Conservation (phyloP, 2,113 vertebrate species). For the Pyxicephalus adspersus region DNA sequence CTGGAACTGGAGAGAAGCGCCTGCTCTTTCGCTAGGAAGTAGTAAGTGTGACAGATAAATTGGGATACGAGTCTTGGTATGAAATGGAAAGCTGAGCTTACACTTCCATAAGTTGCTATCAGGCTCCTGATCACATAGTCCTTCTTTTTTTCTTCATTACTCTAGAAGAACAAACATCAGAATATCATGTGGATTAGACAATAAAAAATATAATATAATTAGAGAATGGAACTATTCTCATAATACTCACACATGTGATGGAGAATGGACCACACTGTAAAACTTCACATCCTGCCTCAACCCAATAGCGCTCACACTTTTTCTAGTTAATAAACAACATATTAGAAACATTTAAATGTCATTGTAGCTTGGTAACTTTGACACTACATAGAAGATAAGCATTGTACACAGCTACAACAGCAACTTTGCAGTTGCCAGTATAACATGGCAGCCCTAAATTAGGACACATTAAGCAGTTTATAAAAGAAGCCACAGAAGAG, state of each 20-base stretch:
- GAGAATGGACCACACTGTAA: constrained; percentile 80
- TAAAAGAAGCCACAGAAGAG: too few relatives aligned
- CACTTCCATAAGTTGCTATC: constrained; percentile 77
- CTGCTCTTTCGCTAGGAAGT: too few relatives aligned
- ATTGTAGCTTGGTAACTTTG: too few relatives aligned
- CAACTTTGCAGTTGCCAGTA: too few relatives aligned
- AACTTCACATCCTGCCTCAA: constrained; percentile 64
- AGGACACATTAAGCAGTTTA: too few relatives aligned
- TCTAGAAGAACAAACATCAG: constrained; percentile 69
- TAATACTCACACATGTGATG: constrained; percentile 86
- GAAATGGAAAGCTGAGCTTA: constrained; percentile 68
- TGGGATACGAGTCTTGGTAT: too few relatives aligned
- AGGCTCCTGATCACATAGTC: constrained; percentile 85
- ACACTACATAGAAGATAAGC: too few relatives aligned
- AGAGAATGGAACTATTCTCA: not conserved
- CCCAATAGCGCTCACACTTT: constrained; percentile 97
- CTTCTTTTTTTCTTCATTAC: constrained; percentile 81
- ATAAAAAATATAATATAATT: not conserved
- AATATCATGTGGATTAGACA: not conserved
- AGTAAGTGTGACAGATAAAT: too few relatives aligned
- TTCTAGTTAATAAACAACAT: constrained; percentile 73
- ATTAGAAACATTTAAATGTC: too few relatives aligned
- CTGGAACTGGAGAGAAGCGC: too few relatives aligned
- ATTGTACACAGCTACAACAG: too few relatives aligned
- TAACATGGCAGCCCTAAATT: too few relatives aligned